These are phyloP conservation scores for Ahaetulla prasina DNA, from an alignment of 2,113 vertebrate species.

Conservation along the genomic window DNA sequence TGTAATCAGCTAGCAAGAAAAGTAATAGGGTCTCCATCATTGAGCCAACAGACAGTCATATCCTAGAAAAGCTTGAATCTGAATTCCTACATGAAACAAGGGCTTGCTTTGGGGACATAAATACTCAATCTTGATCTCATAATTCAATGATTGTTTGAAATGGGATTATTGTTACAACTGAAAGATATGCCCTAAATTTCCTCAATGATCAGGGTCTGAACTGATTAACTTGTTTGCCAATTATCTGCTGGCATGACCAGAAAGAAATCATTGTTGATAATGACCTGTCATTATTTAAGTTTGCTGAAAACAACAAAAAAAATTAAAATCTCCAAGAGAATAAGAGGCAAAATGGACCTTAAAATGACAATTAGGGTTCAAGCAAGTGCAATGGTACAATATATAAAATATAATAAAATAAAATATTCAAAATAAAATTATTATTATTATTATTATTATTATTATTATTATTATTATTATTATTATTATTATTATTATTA, in stretches of 20 bases:
- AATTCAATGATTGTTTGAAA: not conserved
- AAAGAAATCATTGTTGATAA: not conserved
- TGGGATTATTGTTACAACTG: not conserved
- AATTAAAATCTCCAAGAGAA: not conserved
- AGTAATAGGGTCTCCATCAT: not conserved
- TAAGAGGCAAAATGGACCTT: not conserved
- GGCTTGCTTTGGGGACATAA: too few species aligned
- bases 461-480: too few species aligned
- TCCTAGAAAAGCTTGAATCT: not conserved
- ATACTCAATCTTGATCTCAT: too few species aligned
- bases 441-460: too few species aligned
- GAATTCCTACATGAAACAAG: not conserved
- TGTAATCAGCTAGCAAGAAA: not conserved
- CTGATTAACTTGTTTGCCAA: not conserved
- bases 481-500: too few species aligned
- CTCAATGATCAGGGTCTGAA: not conserved
- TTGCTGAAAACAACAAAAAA: not conserved
- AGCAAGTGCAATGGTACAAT: not conserved
- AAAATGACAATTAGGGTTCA: not conserved
- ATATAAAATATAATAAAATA: not conserved
- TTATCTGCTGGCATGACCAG: not conserved
- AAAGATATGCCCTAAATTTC: not conserved
- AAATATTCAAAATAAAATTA: too few species aligned
- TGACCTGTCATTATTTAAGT: not conserved
- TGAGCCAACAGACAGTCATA: not conserved